Percentiles rank a stretch among this genome's conserved stretches.
These are phyloP conservation scores for Vulpes ferrilata DNA, from an alignment of 2,113 vertebrate genomes.

Conservation along the genomic window DNA sequence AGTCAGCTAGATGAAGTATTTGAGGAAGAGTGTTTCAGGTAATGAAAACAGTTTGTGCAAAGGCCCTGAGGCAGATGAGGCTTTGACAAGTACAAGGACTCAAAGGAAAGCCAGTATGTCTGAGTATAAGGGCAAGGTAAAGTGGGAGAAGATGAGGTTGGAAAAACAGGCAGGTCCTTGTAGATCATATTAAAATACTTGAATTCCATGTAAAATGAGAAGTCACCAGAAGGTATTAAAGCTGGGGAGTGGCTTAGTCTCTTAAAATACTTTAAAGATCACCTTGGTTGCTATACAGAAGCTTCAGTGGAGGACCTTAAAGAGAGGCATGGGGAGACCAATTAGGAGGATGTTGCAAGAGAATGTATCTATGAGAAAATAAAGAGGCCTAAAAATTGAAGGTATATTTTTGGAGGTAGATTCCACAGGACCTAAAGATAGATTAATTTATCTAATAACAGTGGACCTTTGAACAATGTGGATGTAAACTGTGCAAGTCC, in stretches of 20 bases:
- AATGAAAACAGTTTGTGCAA: background rate
- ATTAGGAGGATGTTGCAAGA: background rate
- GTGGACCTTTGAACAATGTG: background rate
- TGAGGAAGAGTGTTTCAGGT: background rate
- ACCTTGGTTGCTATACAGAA: background rate
- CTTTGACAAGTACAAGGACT: background rate
- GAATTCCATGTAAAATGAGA: background rate
- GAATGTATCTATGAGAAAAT: background rate
- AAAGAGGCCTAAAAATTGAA: background rate
- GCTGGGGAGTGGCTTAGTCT: background rate
- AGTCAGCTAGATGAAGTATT: background rate
- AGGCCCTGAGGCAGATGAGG: background rate
- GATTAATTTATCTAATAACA: background rate
- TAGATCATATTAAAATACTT: background rate
- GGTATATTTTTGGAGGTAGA: background rate
- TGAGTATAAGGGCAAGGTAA: background rate
- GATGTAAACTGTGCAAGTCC: background rate
- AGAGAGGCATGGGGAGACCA: background rate
- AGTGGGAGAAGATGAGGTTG: background rate
- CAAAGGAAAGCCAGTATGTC: background rate
- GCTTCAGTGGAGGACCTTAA: background rate
- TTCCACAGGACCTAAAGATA: background rate
- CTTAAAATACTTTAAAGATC: conserved; percentile 42
- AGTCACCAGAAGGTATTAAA: background rate
- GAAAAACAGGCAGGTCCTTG: background rate